phyloP scores from a whole-genome alignment of 2,797 vertebrate species.

The Anolis apletophallus region DNA sequence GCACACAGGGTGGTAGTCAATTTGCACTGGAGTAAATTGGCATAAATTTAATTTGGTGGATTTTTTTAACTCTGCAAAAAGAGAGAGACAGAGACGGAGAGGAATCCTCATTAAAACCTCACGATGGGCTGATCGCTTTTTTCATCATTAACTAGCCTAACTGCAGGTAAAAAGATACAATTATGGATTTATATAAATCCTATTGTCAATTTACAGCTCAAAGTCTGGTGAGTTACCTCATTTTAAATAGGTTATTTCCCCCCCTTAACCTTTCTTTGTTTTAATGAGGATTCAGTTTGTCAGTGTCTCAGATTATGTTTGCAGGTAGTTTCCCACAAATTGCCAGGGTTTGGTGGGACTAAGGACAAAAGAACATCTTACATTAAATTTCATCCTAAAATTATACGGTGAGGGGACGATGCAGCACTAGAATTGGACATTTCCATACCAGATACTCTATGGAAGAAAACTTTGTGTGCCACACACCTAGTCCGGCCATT shows the following conservation, averaged over 20 bases:
- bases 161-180: constrained; percentile 95
- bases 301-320: constrained; percentile 78
- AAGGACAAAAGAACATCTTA: constrained; percentile 57
- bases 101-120: constrained; percentile 96
- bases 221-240: constrained; percentile 86
- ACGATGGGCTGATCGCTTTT: constrained; percentile 87
- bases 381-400: constrained; percentile 66
- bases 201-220: constrained; percentile 98
- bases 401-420: constrained; percentile 35
- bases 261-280: constrained; percentile 86
- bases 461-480: constrained; percentile 23
- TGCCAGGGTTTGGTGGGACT: constrained; percentile 64
- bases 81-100: constrained; percentile 10
- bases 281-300: constrained; percentile 91
- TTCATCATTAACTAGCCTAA: constrained; percentile 93
- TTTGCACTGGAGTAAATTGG: constrained; percentile 94
- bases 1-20: constrained; percentile 90
- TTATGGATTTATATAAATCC: constrained; percentile 95
- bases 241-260: constrained; percentile 87
- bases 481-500: neutral
- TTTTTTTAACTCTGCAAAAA: constrained; percentile 96
- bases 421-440: constrained; percentile 20
- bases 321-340: constrained; percentile 77
- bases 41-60: constrained; percentile 97
- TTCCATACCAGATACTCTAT: constrained; percentile 36